Base-by-base conservation (phyloP, 64 coral and sea anemone genomes). In the Montipora cactus region DNA sequence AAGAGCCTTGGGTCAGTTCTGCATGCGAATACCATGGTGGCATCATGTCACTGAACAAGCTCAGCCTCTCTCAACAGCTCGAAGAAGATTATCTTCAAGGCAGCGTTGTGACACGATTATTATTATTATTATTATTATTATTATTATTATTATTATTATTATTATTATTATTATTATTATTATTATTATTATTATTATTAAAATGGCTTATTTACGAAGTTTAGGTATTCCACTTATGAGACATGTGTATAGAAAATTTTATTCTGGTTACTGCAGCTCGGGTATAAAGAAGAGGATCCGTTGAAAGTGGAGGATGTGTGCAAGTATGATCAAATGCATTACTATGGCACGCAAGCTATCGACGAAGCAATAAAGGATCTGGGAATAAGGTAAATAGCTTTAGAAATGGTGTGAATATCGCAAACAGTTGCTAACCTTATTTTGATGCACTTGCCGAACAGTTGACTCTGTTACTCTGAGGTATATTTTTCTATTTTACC, bases 281-380 rank as follows among this genome's bases (percentile, higher is more conserved):
- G 95, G 5, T 97, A 94, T 47, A 79, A 89, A 86, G 79, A 57
- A 15, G 87, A 66, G 15, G 95, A 94, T 21, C 53, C 68, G 0
- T 75, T 97, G n/a, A 97, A 91, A 28, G 88, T 97, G 14, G 95
- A 94, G 8, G 95, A 94, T 83, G 95, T 97, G 3, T 87, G 67
- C 55, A 94, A 88, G 78, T 90, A 94, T 87, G 95, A 97, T 73
- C 84, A 97, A 20, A 88, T 91, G 59, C 95, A 97, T 58, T 97
- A 97, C 62, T 88, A 80, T 76, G 95, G 95, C 3, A 94, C 68
- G 23, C 45, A 91, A 9, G 92, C 95, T 68, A 88, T 97, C 7
- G 50, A 86, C 59, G 92, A 97, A 48, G 92, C 91, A 45, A 79
- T 97, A 14, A 76, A 91, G 44, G 57, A 49, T 1, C 75, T 97